Base-by-base conservation (phyloP, 92 coral and sea anemone genomes). In the Scolanthus callimorphus region DNA sequence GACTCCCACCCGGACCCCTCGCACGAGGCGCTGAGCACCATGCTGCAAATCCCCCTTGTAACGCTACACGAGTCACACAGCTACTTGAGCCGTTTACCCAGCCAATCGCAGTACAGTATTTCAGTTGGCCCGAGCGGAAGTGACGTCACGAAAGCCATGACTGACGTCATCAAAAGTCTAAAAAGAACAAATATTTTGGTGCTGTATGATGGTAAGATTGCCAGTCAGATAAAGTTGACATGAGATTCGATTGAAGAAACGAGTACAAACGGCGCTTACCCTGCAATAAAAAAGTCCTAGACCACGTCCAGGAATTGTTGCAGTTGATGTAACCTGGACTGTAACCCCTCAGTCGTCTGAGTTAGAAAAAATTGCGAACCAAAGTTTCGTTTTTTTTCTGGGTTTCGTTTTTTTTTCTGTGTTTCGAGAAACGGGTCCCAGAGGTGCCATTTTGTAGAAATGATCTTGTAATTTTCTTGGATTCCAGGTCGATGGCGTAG, bases 171-270 rank as follows among this genome's bases (percentile, higher is more conserved):
- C 27, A 44, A 17, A 11, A 34, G 71, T 29, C 47, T 66, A 15
- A 25, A 64, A 9, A 64, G 85, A 74, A 79, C 29, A 17, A 62
- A 43, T 28, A 28, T 79, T 6, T 46, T 79, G 27, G 70, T 71
- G 0, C 37, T 79, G 17, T 79, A 79, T 39, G 85, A 79, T 51
- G 78, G 85, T 79, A 44, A 71, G 85, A n/a, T n/a, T n/a, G n/a
- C n/a, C n/a, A n/a, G n/a, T n/a, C n/a, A n/a, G n/a, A n/a, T n/a
- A n/a, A n/a, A n/a, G n/a, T n/a, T n/a, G n/a, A n/a, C n/a, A n/a
- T n/a, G n/a, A n/a, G n/a, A n/a, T n/a, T n/a, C n/a, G n/a, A n/a
- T n/a, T n/a, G n/a, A n/a, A n/a, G n/a, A n/a, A n/a, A n/a, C n/a
- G n/a, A n/a, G n/a, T n/a, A n/a, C n/a, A n/a, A n/a, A n/a, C n/a